phyloP scores from a whole-genome alignment of 1,140 invertebrate genomes.

The Zaprionus ghesquierei region DNA sequence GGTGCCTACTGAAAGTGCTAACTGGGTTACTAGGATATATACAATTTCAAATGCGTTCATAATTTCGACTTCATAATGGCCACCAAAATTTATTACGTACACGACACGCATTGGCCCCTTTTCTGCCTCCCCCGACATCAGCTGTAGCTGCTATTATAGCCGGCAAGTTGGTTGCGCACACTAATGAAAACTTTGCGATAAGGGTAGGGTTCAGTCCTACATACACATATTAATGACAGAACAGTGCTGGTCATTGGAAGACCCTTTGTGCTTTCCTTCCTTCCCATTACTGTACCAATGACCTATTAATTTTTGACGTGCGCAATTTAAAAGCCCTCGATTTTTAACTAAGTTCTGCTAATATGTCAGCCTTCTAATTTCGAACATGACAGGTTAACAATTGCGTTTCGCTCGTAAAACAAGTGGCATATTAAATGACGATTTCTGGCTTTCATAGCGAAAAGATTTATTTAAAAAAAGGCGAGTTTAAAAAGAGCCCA shows the following conservation, averaged over 20 bases:
- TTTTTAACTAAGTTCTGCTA: constrained; percentile 17
- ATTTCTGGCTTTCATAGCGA: too few relatives aligned
- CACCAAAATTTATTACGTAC: constrained; percentile 56
- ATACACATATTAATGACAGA: constrained; percentile 32
- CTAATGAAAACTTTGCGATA: constrained; percentile 63
- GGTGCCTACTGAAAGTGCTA: constrained; percentile 51
- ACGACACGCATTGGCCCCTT: constrained; percentile 61
- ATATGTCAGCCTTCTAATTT: neutral
- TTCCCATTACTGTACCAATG: constrained; percentile 43
- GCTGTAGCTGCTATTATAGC: constrained; percentile 21
- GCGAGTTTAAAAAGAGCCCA: neutral
- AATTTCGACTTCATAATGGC: constrained; percentile 68
- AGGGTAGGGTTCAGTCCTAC: constrained; percentile 17
- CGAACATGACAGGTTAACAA: neutral
- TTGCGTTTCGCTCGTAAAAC: too few relatives aligned
- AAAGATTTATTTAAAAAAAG: neutral
- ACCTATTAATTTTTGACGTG: constrained; percentile 70
- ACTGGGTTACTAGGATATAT: constrained; percentile 76
- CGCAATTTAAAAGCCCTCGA: constrained; percentile 21
- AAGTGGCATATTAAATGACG: too few relatives aligned
- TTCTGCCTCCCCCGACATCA: constrained; percentile 6
- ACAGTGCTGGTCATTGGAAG: constrained; percentile 35
- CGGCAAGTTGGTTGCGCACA: constrained; percentile 20
- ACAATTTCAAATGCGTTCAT: constrained; percentile 73
- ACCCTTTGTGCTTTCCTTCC: constrained; percentile 5